A percentile compares a stretch with the other conserved stretches of the same genome.
phyloP scores from a whole-genome alignment of 2,113 vertebrate species.

The Pandion haliaetus region DNA sequence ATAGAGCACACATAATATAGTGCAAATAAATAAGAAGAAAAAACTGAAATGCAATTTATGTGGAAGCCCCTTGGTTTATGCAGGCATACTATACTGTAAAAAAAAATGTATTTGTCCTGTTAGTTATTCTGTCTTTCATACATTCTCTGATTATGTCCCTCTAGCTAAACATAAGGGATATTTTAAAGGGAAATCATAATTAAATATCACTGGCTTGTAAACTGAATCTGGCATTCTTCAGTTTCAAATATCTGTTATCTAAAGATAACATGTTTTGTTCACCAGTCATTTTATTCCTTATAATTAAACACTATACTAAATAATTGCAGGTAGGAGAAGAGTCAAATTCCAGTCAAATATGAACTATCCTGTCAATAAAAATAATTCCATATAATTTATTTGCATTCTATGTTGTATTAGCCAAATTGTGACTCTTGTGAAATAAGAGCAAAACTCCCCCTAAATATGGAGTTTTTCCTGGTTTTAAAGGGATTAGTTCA shows the following conservation, averaged over 20 bases:
- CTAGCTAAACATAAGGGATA: not conserved
- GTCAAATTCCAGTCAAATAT: not conserved
- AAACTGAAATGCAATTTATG: not conserved
- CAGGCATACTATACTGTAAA: not conserved
- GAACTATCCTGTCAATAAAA: not conserved
- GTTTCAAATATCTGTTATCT: not conserved
- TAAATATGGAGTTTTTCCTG: not conserved
- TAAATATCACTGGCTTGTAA: not conserved
- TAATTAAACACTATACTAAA: not conserved
- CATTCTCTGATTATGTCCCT: not conserved
- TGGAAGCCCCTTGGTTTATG: not conserved
- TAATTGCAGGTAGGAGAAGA: not conserved
- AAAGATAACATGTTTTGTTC: not conserved
- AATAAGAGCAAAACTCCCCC: not conserved
- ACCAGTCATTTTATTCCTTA: not conserved
- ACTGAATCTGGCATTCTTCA: not conserved
- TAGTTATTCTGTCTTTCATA: not conserved
- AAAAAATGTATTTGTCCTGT: not conserved
- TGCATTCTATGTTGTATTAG: not conserved
- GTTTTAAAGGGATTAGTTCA: not conserved
- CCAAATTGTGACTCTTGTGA: not conserved
- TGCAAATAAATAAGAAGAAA: not conserved
- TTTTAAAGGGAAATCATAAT: not conserved
- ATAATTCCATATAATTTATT: not conserved
- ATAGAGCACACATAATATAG: not conserved